Evolutionary conservation across 1,140 invertebrate genomes (phyloP).

Genomic region (Octopus sinensis): DNA sequence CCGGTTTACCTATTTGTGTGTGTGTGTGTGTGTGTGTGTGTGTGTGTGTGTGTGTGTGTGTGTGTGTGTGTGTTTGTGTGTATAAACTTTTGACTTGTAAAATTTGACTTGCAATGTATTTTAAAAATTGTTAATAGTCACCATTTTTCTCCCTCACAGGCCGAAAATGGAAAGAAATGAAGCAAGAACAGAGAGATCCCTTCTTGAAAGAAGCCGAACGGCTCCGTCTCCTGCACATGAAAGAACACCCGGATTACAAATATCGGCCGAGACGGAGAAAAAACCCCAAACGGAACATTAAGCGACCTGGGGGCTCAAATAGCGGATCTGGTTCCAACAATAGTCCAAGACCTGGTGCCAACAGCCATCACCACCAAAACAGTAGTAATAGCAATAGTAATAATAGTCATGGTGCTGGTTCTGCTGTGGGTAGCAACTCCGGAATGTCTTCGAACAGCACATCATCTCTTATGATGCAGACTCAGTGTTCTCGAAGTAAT

Average conservation of each 20-base stretch:
- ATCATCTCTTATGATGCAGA: not conserved
- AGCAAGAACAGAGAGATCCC: constrained; percentile 88
- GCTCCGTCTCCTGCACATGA: constrained; percentile 93
- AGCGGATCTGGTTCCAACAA: not conserved
- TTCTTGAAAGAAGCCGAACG: constrained; percentile 99
- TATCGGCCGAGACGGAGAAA: constrained; percentile 69
- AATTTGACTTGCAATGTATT: no score
- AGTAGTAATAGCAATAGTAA: constrained; percentile 13
- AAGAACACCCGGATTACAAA: constrained; percentile 98
- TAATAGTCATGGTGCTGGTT: not conserved
- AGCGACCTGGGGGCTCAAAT: not conserved
- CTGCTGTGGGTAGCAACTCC: not conserved
- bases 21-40: not conserved
- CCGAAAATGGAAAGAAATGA: constrained; percentile 93
- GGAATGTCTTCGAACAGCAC: not conserved
- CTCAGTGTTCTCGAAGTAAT: not conserved
- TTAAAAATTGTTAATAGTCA: no score
- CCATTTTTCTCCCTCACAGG: constrained; percentile 61
- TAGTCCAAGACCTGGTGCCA: not conserved
- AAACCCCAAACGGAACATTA: constrained; percentile 32
- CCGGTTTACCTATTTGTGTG: not conserved
- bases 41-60: not conserved
- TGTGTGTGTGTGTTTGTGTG: not conserved
- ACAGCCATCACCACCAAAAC: not conserved
- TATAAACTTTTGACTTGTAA: not conserved